Base-by-base conservation (phyloP, 2,797 vertebrate genomes). In the Sebastiscus tertius region DNA sequence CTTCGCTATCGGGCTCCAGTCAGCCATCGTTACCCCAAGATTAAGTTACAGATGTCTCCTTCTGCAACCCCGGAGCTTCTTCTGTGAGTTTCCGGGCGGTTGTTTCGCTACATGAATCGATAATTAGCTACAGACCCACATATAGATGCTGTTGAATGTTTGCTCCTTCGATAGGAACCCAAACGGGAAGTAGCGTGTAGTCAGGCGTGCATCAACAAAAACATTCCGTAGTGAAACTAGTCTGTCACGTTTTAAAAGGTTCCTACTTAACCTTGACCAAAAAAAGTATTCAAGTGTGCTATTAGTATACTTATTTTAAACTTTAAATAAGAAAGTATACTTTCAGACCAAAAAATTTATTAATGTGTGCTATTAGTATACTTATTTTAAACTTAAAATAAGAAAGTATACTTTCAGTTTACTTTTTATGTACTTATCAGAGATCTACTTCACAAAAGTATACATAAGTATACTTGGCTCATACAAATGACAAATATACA, bases 1-100 rank as follows among this genome's bases (percentile, higher is more conserved):
- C 88, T 97, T 98, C 1, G 98, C 98, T 8, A 99, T 97, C 34
- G 98, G 97, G 39, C 95, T 96, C 99, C 98, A 99, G 34, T 98
- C 97, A 0, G 82, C 96, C 98, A 99, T 99, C 87, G 87, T 88
- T 3, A 49, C 75, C 20, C 33, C 0, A 1, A 4, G 31, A 1
- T 1, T 0, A 31, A 6, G 3, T 20, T 8, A 22, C 9, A 8
- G 1, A 2, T 16, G 3, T 16, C 2, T 14, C 10, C 2, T 33
- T 20, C 9, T 16, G 5, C 2, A 12, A 6, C 1, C 4, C 18
- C 0, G 2, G 14, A 6, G 13, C 27, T 46, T 8, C 16, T 24
- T 12, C 0, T 39, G 6, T 27, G 1, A 18, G 11, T 58, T 64
- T 31, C 31, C 1, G 7, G 10, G 0, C 4, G 1, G 16, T 11